Conservation (phyloP, 2,888 invertebrate genomes). For the Amorpha juglandis region DNA sequence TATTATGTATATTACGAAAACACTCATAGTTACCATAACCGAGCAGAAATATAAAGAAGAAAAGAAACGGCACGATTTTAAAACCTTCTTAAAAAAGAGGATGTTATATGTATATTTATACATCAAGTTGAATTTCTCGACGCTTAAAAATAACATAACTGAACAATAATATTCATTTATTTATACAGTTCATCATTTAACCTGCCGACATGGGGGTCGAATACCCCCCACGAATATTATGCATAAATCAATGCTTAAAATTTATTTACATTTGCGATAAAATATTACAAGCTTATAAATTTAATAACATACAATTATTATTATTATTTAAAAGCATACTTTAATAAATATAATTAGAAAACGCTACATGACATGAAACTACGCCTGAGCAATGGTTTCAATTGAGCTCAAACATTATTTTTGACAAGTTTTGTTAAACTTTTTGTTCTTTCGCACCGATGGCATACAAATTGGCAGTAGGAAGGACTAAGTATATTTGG, state of each 20-base stretch:
- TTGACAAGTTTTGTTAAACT: neutral
- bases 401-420: slow-evolving; percentile 56
- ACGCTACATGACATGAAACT: slow-evolving; percentile 49
- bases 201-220: neutral
- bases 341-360: slow-evolving; percentile 42
- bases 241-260: neutral
- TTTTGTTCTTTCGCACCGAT: neutral
- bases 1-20: too few relatives aligned
- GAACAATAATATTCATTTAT: too few relatives aligned
- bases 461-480: neutral
- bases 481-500: neutral
- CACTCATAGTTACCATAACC: too few relatives aligned
- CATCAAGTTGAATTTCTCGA: too few relatives aligned
- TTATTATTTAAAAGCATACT: slow-evolving; percentile 11
- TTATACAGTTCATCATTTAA: neutral
- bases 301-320: neutral
- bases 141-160: too few relatives aligned
- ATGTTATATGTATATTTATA: too few relatives aligned
- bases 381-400: slow-evolving; percentile 62
- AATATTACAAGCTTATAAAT: neutral
- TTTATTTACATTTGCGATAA: slow-evolving; percentile 6
- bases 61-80: neutral
- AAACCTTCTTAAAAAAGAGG: too few relatives aligned
- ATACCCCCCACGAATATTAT: neutral
- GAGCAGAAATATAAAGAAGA: neutral